These are phyloP conservation scores for Lepidostoma basale DNA, from an alignment of 1,140 invertebrate species.

Conservation along the genomic window DNA sequence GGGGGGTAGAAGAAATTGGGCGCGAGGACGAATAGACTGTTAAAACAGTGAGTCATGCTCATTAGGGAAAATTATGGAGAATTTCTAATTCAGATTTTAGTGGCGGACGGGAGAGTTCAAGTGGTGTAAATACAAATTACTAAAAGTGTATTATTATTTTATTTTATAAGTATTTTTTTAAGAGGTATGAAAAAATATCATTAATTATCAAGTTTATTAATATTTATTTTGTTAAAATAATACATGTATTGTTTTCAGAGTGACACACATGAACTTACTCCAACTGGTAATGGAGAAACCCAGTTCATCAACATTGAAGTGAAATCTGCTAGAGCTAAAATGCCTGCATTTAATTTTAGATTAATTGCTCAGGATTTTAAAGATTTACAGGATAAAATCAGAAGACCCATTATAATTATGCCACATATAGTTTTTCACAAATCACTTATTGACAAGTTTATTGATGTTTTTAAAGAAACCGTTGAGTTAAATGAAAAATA, in stretches of 20 bases:
- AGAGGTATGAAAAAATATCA: too few species aligned
- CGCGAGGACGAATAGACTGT: too few species aligned
- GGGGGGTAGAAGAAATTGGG: too few species aligned
- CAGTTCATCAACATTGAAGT: conserved; percentile 86
- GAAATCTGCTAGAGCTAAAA: conserved; percentile 63
- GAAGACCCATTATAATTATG: conserved; percentile 74
- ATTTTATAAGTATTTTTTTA: not conserved
- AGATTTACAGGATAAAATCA: conserved; percentile 78
- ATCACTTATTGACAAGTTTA: conserved; percentile 80
- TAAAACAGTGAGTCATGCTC: too few species aligned
- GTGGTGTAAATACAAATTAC: too few species aligned
- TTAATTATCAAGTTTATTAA: too few species aligned
- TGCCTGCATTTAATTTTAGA: conserved; percentile 69
- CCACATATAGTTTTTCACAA: conserved; percentile 81
- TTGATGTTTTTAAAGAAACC: conserved; percentile 81
- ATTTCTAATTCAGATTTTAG: too few species aligned
- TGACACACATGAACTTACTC: conserved; percentile 74
- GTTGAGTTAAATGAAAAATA: conserved; percentile 76
- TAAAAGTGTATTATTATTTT: too few species aligned
- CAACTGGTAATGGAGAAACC: conserved; percentile 65
- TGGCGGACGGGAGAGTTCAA: too few species aligned
- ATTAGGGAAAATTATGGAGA: too few species aligned
- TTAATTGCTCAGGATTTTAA: conserved; percentile 80
- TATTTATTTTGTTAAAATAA: not conserved
- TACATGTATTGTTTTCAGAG: conserved; percentile 55